These are phyloP conservation scores for Cotesia chilonis DNA, from an alignment of 1,140 invertebrate genomes.

Conservation along the genomic window DNA sequence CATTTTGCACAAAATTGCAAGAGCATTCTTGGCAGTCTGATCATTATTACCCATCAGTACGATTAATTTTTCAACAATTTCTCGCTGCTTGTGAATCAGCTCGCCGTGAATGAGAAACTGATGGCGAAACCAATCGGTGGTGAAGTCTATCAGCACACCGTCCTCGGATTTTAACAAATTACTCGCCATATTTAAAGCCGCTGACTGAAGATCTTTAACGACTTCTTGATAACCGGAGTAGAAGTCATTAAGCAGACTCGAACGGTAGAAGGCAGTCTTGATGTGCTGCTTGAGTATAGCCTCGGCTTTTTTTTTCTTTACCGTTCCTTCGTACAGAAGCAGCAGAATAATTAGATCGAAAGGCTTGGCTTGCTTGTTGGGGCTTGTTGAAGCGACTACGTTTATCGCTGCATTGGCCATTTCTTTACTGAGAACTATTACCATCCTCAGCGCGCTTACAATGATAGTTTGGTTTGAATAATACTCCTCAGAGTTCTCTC, in stretches of 20 bases:
- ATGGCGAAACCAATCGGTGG: slow-evolving; percentile 55
- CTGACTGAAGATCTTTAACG: slow-evolving; percentile 51
- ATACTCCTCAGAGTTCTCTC: slow-evolving; percentile 52
- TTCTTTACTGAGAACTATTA: slow-evolving; percentile 49
- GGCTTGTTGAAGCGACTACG: slow-evolving; percentile 43
- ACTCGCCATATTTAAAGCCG: slow-evolving; percentile 50
- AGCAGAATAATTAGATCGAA: slow-evolving; percentile 58
- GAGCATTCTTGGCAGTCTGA: slow-evolving; percentile 55
- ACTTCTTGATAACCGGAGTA: slow-evolving; percentile 54
- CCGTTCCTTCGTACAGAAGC: slow-evolving; percentile 43
- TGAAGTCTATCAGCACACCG: slow-evolving; percentile 52
- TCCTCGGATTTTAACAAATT: slow-evolving; percentile 56
- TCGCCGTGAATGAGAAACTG: slow-evolving; percentile 55
- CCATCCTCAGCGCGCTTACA: slow-evolving; percentile 52
- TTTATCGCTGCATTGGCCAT: slow-evolving; percentile 45
- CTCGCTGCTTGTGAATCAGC: slow-evolving; percentile 53
- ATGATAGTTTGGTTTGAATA: slow-evolving; percentile 54
- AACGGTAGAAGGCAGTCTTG: slow-evolving; percentile 55
- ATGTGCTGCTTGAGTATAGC: slow-evolving; percentile 52
- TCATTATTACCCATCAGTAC: slow-evolving; percentile 57
- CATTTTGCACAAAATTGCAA: slow-evolving; percentile 55
- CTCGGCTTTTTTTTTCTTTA: slow-evolving; percentile 53
- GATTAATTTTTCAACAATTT: slow-evolving; percentile 56
- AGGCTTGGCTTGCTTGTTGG: slow-evolving; percentile 49
- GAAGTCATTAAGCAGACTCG: slow-evolving; percentile 46